Evolutionary conservation across 1,140 invertebrate genomes (phyloP), one percentile per base, ranked within the genome.

Genomic region (Panonychus citri): DNA sequence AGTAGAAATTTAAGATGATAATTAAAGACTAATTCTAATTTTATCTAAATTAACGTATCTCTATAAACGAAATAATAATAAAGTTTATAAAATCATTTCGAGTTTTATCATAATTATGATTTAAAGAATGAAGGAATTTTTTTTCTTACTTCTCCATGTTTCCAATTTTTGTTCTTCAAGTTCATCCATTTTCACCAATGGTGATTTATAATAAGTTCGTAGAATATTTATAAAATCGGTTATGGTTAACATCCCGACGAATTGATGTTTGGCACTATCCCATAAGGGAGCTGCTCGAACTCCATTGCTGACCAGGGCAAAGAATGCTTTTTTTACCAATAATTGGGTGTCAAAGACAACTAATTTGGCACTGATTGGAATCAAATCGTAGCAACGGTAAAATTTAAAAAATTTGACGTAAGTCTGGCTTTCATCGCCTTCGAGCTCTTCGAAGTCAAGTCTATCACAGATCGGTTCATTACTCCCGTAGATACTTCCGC

Each of bases 221-320:
- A 97, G 75, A 65, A 99, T 97, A 71, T 91, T 89, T 66, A 99
- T 99, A 69, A 99, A 98, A 72, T 99, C 95, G 49, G 95, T 98
- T 64, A 99, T 98, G 39, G 95, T 99, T 53, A 99, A 75, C 93
- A 99, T 97, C 28, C 66, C 76, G 63, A 77, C 82, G 70, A 81
- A 98, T 67, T 83, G 76, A 69, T 97, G 91, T 62, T 80, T 78
- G 52, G 76, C 73, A 59, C 83, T 88, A 67, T 98, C 90, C 93
- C 93, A 99, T 34, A 99, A 73, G 1, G 93, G 93, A 19, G 95
- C 94, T 17, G 94, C 94, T 64, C 94, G 77, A 1, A 98, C 91
- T 42, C 89, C 91, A 77, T 98, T 98, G 70, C 95, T 93, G 57
- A 98, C 90, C 49, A 98, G 76, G 27, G 93, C 94, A 74, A 90